Evolutionary conservation across 2,888 invertebrate genomes (phyloP).

Genomic region (Andrena praecox): DNA sequence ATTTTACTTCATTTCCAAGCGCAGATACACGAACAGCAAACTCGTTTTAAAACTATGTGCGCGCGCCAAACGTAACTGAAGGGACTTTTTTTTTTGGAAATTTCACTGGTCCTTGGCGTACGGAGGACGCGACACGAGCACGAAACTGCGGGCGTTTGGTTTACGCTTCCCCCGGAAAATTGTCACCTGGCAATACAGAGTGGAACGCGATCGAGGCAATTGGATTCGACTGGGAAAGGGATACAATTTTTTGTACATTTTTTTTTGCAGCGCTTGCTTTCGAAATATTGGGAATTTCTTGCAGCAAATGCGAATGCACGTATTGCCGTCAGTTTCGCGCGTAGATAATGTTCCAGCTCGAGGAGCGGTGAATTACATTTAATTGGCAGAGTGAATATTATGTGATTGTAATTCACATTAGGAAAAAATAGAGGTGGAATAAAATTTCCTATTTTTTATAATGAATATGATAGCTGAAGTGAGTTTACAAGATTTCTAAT

Average conservation of each 20-base stretch:
- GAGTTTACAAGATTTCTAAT: too few relatives aligned
- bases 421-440: too few relatives aligned
- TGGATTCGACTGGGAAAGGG: neutral
- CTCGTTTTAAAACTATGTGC: constrained; percentile 36
- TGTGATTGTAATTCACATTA: too few relatives aligned
- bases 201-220: neutral
- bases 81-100: constrained; percentile 21
- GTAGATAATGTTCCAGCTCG: too few relatives aligned
- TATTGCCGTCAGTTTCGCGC: too few relatives aligned
- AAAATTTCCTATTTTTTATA: too few relatives aligned
- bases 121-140: neutral
- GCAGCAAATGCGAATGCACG: too few relatives aligned
- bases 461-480: too few relatives aligned
- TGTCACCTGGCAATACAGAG: neutral
- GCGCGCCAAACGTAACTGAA: constrained; percentile 53
- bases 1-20: constrained; percentile 46
- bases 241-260: neutral
- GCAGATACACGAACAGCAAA: constrained; percentile 64
- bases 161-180: constrained; percentile 58
- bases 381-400: too few relatives aligned
- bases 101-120: neutral
- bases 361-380: too few relatives aligned
- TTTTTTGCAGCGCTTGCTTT: neutral
- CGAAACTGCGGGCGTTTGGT: constrained; percentile 55
- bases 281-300: neutral